Evolutionary conservation across 1,140 invertebrate species (phyloP).

Genomic region (Drosophila eugracilis): DNA sequence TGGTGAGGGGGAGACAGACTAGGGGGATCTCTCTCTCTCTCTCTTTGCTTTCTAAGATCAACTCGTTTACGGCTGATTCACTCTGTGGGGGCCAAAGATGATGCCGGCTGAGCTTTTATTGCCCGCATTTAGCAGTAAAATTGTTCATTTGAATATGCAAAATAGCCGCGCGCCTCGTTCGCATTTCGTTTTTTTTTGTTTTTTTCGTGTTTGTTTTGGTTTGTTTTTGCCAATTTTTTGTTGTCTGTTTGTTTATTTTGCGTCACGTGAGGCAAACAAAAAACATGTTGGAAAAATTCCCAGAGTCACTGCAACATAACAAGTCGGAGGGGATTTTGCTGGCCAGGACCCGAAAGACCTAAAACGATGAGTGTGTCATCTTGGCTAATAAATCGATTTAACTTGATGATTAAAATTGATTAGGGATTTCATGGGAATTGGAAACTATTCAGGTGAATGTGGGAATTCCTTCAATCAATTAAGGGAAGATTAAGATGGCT

Average conservation of each 20-base stretch:
- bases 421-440: slow-evolving; percentile 7
- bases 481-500: slow-evolving; percentile 22
- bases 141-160: slow-evolving; percentile 73
- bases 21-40: slow-evolving; percentile 3
- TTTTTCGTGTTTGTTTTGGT: slow-evolving; percentile 35
- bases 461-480: slow-evolving; percentile 21
- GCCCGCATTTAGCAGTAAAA: slow-evolving; percentile 51
- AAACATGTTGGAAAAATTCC: slow-evolving; percentile 28
- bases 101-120: slow-evolving; percentile 44
- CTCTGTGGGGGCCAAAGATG: slow-evolving; percentile 35
- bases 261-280: slow-evolving; percentile 69
- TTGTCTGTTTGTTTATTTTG: slow-evolving; percentile 55
- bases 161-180: slow-evolving; percentile 61
- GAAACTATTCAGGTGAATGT: slow-evolving; percentile 7
- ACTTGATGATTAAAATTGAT: slow-evolving; percentile 15
- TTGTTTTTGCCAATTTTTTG: slow-evolving; percentile 19
- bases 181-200: slow-evolving; percentile 44
- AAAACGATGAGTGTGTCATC: slow-evolving; percentile 5
- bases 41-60: slow-evolving; percentile 54
- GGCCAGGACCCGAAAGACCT: slow-evolving; percentile 9
- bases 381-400: slow-evolving; percentile 3
- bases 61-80: slow-evolving; percentile 60
- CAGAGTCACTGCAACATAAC: slow-evolving; percentile 51
- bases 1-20: neutral
- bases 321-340: slow-evolving; percentile 27